Evolutionary conservation across 2,797 vertebrate genomes (phyloP).

Genomic region (Neosilurus hyrtlii): DNA sequence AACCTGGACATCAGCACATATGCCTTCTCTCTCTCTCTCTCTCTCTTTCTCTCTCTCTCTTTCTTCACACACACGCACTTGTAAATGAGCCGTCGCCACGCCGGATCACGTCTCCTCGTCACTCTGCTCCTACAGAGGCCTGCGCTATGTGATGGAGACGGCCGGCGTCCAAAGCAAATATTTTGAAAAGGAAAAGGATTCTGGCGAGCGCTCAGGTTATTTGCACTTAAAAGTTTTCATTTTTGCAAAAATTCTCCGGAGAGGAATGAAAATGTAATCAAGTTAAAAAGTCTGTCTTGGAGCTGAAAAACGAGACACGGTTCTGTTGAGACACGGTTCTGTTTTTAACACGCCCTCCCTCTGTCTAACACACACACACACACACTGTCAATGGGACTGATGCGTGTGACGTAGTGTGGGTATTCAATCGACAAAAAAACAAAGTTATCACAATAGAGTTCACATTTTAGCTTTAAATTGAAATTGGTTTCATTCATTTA

Average conservation of each 20-base stretch:
- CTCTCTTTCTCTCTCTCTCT: slow-evolving; percentile 1
- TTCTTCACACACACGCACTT: background rate
- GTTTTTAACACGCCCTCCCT: slow-evolving; percentile 54
- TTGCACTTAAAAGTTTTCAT: slow-evolving; percentile 69
- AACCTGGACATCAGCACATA: slow-evolving; percentile 28
- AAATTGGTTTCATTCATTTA: background rate
- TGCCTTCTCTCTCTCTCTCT: slow-evolving; percentile 11
- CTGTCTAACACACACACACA: no score
- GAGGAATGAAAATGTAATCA: slow-evolving; percentile 68
- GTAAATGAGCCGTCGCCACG: slow-evolving; percentile 33
- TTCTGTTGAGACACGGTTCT: slow-evolving; percentile 52
- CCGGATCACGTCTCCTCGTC: slow-evolving; percentile 35
- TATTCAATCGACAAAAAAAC: no score
- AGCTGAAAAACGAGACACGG: slow-evolving; percentile 66
- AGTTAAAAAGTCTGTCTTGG: slow-evolving; percentile 68
- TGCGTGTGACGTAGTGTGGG: no score
- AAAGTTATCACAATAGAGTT: background rate
- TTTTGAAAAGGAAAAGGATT: slow-evolving; percentile 78
- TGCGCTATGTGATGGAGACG: slow-evolving; percentile 74
- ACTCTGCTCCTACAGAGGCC: slow-evolving; percentile 69
- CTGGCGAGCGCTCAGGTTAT: slow-evolving; percentile 74
- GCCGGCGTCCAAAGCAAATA: slow-evolving; percentile 78
- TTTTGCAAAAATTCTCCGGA: slow-evolving; percentile 60
- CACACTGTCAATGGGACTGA: no score
- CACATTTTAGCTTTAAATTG: background rate